Evolutionary conservation across 2,113 vertebrate species (phyloP), one percentile per base, ranked within the genome.

Genomic region (Ibidorhyncha struthersii): DNA sequence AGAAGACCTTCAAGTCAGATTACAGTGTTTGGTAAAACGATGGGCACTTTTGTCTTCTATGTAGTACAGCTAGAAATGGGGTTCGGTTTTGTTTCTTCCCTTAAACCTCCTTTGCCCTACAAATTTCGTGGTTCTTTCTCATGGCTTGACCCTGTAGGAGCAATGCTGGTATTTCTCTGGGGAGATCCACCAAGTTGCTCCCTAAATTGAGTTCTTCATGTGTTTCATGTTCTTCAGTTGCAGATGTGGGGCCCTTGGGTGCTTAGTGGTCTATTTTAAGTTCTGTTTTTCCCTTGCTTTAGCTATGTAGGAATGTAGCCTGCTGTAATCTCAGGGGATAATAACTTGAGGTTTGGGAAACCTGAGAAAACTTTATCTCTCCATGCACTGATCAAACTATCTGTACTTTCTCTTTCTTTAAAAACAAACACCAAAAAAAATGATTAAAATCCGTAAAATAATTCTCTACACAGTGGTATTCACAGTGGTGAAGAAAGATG

Each of bases 341-440:
- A 21, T 18, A 53, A 52, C 26, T 65, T 32, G 1, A 59, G 40
- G 10, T 27, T 52, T 92, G 73, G 73, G 30, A 79, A 87, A n/a
- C 26, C 27, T 74, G 59, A 74, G 7, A 69, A 71, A 62, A 34
- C 4, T 16, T 70, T 45, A 10, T 82, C 41, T 63, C 8, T 23
- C 23, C 1, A 0, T 32, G 15, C 34, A 27, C 13, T 0, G 25
- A 58, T 45, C 0, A 0, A 91, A 47, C 26, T 45, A 74, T 41
- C 22, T 66, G 21, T 23, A 27, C 6, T 21, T 43, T 16, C 76
- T 34, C 13, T 38, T 76, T 34, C 7, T 32, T 67, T 7, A 17
- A 29, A 38, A 25, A 71, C 32, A 36, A 2, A 8, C n/a, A n/a
- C n/a, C n/a, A n/a, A n/a, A 14, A 20, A 55, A 45, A 8, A 25